Conservation (phyloP, 2,888 invertebrate genomes). For the Sphecodes monilicornis region DNA sequence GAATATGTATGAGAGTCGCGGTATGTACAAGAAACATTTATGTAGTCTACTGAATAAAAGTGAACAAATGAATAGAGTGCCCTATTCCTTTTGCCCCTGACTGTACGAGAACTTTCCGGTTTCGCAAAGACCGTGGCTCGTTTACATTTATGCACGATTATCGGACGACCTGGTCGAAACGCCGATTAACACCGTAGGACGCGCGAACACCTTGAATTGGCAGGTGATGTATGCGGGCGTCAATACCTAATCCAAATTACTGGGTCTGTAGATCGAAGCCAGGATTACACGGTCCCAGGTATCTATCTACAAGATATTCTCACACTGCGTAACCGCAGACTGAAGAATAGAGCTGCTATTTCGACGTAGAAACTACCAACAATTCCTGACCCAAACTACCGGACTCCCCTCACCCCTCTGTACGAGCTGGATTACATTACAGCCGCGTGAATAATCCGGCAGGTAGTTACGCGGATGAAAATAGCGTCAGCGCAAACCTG, state of each 20-base stretch:
- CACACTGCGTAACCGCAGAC: slow-evolving; percentile 63
- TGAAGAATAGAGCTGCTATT: slow-evolving; percentile 69
- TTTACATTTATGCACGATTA: slow-evolving; percentile 40
- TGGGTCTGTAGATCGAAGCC: slow-evolving; percentile 44
- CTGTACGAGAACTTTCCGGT: background rate
- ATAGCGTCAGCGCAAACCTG: slow-evolving; percentile 64
- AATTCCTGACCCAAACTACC: slow-evolving; percentile 67
- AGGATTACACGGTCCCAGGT: slow-evolving; percentile 63
- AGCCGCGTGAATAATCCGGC: slow-evolving; percentile 69
- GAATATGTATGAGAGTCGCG: too few species aligned
- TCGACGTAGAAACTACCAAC: slow-evolving; percentile 66
- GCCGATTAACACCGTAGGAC: slow-evolving; percentile 35
- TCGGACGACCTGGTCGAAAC: slow-evolving; percentile 32
- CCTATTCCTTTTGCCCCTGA: background rate
- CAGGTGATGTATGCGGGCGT: slow-evolving; percentile 56
- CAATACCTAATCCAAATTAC: slow-evolving; percentile 67
- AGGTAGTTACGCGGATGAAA: slow-evolving; percentile 66
- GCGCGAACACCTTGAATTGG: slow-evolving; percentile 57
- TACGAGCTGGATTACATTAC: slow-evolving; percentile 68
- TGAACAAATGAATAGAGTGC: background rate
- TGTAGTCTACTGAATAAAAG: background rate
- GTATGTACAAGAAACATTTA: background rate
- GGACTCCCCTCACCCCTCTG: slow-evolving; percentile 24
- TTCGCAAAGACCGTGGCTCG: background rate
- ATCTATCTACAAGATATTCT: slow-evolving; percentile 68